Evolutionary conservation across 2,113 vertebrate genomes (phyloP), one percentile per base, ranked within the genome.

Genomic region (Bombycilla garrulus): DNA sequence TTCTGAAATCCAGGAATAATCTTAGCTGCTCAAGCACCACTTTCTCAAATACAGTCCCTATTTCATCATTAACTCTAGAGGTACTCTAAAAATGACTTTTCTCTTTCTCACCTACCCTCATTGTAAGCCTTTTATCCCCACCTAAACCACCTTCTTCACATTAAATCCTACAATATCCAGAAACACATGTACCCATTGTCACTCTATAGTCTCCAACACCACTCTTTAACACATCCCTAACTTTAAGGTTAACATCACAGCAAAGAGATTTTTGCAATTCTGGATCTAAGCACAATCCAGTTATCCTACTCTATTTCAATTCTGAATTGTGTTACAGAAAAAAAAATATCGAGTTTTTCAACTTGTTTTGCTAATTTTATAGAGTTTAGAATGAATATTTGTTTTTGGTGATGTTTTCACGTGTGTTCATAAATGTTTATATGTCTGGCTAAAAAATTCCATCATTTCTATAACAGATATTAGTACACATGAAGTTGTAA

Each of bases 101-200:
- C 31, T 54, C 12, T 77, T 84, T 84, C 28, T 81, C 56, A 48
- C 16, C 45, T 31, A 73, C 22, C 11, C 6, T 66, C 47, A 36
- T 10, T 14, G 22, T 81, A 73, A 89, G 45, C n/a, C 54, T 74
- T 89, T 94, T 29, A 78, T 76, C 81, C 62, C 53, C 33, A 66
- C 33, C 47, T 79, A 67, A 92, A 74, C 33, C 42, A 58, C 22
- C 78, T 78, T 47, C 50, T 89, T 78, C 60, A 62, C 14, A 48
- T 31, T 81, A 95, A 94, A 95, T 81, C 36, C 72, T 66, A 65
- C 45, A 81, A 74, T 17, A 91, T 74, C 17, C 65, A 87, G 56
- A 91, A 91, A 78, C 10, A 93, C 74, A 66, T 58, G 24, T 61
- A 60, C 14, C 40, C 74, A 6, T 22, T 57, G 42, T 44, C 47